Conservation (phyloP, 2,888 invertebrate species). For the Eupelmus urozonus region DNA sequence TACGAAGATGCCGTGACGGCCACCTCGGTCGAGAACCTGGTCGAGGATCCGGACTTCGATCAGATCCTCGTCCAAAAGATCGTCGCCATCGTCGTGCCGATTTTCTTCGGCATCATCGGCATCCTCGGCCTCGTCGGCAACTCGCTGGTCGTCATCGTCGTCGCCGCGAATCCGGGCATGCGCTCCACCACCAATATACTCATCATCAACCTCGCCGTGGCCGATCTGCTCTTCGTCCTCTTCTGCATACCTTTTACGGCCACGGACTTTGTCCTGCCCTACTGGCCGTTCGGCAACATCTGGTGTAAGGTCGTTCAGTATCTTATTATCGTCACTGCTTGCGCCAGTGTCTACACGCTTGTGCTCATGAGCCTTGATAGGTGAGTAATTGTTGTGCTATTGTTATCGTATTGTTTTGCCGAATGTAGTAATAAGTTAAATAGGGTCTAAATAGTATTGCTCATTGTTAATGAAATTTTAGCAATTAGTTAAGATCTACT, state of each 20-base stretch:
- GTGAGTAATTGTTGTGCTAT: slow-evolving; percentile 62
- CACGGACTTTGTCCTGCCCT: slow-evolving; percentile 90
- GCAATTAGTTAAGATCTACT: no score
- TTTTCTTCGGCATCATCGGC: slow-evolving; percentile 91
- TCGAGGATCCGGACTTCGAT: slow-evolving; percentile 67
- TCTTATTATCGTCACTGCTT: slow-evolving; percentile 93
- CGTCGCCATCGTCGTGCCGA: slow-evolving; percentile 86
- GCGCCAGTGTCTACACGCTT: slow-evolving; percentile 94
- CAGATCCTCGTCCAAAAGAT: slow-evolving; percentile 79
- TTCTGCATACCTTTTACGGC: slow-evolving; percentile 97
- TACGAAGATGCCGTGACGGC: slow-evolving; percentile 24
- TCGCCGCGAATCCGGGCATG: slow-evolving; percentile 93
- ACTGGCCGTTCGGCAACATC: slow-evolving; percentile 93
- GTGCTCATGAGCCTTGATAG: slow-evolving; percentile 95
- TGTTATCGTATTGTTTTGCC: no score
- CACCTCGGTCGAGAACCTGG: slow-evolving; percentile 51
- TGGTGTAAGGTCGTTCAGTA: slow-evolving; percentile 96
- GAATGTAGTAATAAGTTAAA: no score
- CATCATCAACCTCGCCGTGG: slow-evolving; percentile 93
- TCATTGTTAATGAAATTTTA: no score
- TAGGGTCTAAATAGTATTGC: no score
- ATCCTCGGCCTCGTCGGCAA: slow-evolving; percentile 94
- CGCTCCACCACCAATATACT: slow-evolving; percentile 94
- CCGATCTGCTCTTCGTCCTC: slow-evolving; percentile 93
- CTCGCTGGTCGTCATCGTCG: slow-evolving; percentile 91